Evolutionary conservation across 2,888 invertebrate species (phyloP).

Genomic region (Steromphala cineraria): DNA sequence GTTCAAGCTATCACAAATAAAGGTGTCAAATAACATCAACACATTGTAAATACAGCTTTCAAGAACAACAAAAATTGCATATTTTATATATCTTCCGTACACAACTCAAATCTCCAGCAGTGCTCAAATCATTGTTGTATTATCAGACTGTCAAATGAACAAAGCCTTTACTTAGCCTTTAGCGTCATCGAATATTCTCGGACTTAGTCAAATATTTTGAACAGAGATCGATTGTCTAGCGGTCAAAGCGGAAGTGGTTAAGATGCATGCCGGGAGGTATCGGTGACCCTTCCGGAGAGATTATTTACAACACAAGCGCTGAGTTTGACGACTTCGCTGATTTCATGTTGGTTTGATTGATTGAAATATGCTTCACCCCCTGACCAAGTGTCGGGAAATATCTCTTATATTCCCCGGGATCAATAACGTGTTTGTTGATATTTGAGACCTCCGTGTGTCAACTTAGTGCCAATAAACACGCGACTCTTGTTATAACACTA

Average conservation of each 20-base stretch:
- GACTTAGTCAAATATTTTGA: background rate
- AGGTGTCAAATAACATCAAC: too few species aligned
- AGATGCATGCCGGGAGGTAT: slow-evolving; percentile 1
- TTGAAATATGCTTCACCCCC: background rate
- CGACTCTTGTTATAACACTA: background rate
- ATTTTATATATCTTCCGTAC: too few species aligned
- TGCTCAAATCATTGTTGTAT: too few species aligned
- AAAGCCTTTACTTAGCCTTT: too few species aligned
- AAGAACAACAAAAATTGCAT: too few species aligned
- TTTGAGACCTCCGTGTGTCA: background rate
- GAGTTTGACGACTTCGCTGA: background rate
- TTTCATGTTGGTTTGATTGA: slow-evolving; percentile 13
- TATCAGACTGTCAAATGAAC: too few species aligned
- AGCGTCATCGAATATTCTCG: too few species aligned
- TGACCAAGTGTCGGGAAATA: background rate
- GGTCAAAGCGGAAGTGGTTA: background rate
- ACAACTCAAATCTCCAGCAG: too few species aligned
- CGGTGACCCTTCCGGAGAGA: background rate
- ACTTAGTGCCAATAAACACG: background rate
- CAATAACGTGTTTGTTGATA: background rate
- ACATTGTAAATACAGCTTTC: too few species aligned
- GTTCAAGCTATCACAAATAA: too few species aligned
- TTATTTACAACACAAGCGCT: background rate
- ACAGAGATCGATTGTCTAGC: background rate
- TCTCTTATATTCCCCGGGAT: background rate